Conservation (phyloP, 92 coral and sea anemone genomes). For the Galaxea fascicularis region DNA sequence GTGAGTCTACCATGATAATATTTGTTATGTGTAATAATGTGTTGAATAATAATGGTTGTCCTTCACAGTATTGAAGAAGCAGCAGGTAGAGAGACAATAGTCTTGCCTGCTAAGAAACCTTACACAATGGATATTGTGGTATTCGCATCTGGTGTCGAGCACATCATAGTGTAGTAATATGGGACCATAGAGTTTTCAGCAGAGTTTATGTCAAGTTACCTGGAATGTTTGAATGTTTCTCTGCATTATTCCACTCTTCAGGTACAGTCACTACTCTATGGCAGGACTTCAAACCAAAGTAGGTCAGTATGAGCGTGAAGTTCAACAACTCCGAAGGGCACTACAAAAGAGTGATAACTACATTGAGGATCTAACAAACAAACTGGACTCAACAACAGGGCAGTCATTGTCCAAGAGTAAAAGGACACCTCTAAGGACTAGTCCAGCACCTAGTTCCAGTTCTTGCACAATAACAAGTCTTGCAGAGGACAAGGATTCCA, state of each 20-base stretch:
- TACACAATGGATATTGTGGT: no score
- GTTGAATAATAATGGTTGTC: no score
- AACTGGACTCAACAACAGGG: constrained; percentile 45
- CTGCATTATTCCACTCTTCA: constrained; percentile 7
- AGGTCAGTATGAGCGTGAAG: constrained; percentile 92
- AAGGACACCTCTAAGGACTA: constrained; percentile 5
- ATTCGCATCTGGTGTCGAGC: no score
- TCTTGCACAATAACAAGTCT: constrained; percentile 49
- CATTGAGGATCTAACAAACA: constrained; percentile 85
- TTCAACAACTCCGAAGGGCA: constrained; percentile 89
- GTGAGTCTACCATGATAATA: no score
- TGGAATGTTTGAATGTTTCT: no score
- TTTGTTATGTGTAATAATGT: no score
- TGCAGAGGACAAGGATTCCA: constrained; percentile 21
- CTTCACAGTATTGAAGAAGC: no score
- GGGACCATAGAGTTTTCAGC: no score
- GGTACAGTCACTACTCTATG: constrained; percentile 93
- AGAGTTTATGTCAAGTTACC: no score
- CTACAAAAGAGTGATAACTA: constrained; percentile 84
- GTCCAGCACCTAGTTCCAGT: constrained; percentile 31
- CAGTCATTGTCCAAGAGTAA: constrained; percentile 16
- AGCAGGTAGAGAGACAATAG: no score
- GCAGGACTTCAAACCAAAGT: constrained; percentile 93
- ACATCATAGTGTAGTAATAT: no score
- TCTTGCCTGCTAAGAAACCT: no score